phyloP scores from a whole-genome alignment of 2,888 invertebrate genomes.

The Hydroisotoma schaefferi region DNA sequence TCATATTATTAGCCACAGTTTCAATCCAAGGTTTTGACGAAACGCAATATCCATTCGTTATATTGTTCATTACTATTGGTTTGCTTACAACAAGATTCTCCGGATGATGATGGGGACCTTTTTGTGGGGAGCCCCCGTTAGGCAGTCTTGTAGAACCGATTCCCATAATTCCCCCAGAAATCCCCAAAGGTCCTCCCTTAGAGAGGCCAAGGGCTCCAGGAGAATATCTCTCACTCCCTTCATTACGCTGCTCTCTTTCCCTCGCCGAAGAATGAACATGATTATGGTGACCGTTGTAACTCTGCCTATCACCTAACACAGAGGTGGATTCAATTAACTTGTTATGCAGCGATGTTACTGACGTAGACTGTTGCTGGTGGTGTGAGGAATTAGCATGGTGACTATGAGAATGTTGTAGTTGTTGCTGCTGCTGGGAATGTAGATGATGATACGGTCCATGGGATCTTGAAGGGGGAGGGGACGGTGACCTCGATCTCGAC shows the following conservation, averaged over 20 bases:
- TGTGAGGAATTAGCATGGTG: conserved; percentile 25
- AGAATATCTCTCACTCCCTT: conserved; percentile 14
- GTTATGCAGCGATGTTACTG: conserved; percentile 41
- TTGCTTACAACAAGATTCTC: background rate
- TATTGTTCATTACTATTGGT: background rate
- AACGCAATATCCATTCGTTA: background rate
- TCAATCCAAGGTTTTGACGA: conserved; percentile 10
- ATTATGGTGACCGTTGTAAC: conserved; percentile 26
- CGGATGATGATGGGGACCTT: conserved; percentile 11
- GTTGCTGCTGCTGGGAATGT: conserved; percentile 23
- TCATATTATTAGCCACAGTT: background rate
- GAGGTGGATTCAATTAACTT: conserved; percentile 39
- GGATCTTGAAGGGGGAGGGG: conserved; percentile 25
- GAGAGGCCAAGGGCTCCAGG: conserved; percentile 22
- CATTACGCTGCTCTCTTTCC: conserved; percentile 18
- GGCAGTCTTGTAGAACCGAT: conserved; percentile 12
- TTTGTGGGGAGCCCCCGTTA: conserved; percentile 25
- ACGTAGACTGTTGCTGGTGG: conserved; percentile 23
- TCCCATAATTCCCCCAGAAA: conserved; percentile 36
- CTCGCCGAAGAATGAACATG: conserved; percentile 25
- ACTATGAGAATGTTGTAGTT: conserved; percentile 25
- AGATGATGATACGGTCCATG: conserved; percentile 25
- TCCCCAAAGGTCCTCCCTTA: conserved; percentile 36
- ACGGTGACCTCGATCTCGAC: conserved; percentile 27
- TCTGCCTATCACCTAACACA: conserved; percentile 35